These are phyloP conservation scores for Pipistrellus nathusii DNA, from an alignment of 2,797 vertebrate species.

Conservation along the genomic window DNA sequence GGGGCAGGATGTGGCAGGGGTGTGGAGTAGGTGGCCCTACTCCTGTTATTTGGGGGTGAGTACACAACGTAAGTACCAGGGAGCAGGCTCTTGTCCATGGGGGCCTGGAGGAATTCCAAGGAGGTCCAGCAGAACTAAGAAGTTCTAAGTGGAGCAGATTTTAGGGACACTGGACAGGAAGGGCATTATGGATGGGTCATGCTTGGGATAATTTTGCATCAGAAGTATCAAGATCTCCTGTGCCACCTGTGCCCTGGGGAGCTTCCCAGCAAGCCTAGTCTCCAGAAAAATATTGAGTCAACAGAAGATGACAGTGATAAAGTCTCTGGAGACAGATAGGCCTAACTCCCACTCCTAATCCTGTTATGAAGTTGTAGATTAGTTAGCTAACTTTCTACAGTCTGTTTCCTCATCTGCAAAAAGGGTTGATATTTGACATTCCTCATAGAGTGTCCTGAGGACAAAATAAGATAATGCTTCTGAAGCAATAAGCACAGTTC, in stretches of 20 bases:
- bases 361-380: constrained; percentile 3
- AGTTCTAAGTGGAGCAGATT: background rate
- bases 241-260: background rate
- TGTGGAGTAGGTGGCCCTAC: background rate
- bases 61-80: background rate
- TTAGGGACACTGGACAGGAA: background rate
- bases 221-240: background rate
- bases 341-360: background rate
- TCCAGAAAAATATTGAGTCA: background rate
- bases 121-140: background rate
- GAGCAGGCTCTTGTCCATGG: background rate
- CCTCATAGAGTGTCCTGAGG: background rate
- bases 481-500: background rate
- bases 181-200: background rate
- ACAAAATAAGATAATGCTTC: constrained; percentile 43
- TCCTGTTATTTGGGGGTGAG: constrained; percentile 1
- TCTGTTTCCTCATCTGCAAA: constrained; percentile 48
- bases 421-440: constrained; percentile 24
- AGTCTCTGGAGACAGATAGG: constrained; percentile 22
- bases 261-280: background rate
- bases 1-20: background rate
- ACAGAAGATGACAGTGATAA: background rate
- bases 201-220: background rate
- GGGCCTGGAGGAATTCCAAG: background rate
- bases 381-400: background rate